Base-by-base conservation (phyloP, 92 coral and sea anemone genomes). In the Palythoa caribaeorum region DNA sequence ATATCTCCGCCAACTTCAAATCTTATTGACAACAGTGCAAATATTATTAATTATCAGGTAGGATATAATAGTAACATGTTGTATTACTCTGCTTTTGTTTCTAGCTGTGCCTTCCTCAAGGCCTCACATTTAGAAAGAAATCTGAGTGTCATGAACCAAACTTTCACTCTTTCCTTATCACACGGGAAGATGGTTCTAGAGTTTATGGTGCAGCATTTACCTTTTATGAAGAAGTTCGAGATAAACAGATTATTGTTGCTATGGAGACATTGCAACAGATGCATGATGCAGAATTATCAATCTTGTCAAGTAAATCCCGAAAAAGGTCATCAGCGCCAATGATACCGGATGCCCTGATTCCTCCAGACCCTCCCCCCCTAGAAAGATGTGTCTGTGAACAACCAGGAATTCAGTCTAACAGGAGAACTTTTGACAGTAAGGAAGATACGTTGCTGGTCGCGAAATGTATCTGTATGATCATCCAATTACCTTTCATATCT, bases 121-220 rank as follows among this genome's bases (percentile, higher is more conserved):
- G 99, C n/a, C 92, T 97, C 47, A 94, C 90, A 17, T 97, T 97
- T 91, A 97, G 91, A 80, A 90, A 90, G 79, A 85, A 94, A 59
- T 87, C 97, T 1, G 99, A 97, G 66, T 86, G 89, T 3, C 98
- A 95, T 80, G 88, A 89, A 16, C 94, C 96, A 6, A 69, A 48
- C 17, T 89, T 95, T 73, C 99, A 97, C 75, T 94, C 99, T 38
- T 97, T 97, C 38, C 93, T 97, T 3, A 97, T 97, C 87, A 97
- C 99, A 5, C 92, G 99, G 35, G 99, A 97, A 57, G 99, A 97
- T 91, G 99, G 99, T 71, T 87, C 98, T 13, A 93, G 99, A 65
- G 90, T 94, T 59, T 92, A 97, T 72, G 99, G 99, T 63, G 94
- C 95, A 40, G 94, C 98, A 0, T 92, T 97, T 9, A 95, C 94